phyloP scores from a whole-genome alignment of 2,888 invertebrate genomes.

The Cantharis rufa region DNA sequence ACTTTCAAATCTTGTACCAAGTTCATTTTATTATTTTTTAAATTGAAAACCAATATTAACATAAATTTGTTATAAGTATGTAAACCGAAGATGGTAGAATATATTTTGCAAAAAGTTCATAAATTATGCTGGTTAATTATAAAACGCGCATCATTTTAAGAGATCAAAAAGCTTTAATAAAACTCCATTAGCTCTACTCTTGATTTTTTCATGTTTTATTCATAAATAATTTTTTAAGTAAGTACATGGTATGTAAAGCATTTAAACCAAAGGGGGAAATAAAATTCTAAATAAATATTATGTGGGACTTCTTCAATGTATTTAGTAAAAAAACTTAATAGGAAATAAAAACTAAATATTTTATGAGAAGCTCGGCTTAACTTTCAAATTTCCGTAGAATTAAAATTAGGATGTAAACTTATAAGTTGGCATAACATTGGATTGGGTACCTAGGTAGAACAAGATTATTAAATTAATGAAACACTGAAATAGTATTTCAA shows the following conservation, averaged over 20 bases:
- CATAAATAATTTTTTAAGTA: conserved; percentile 3
- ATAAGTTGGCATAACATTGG: too few relatives aligned
- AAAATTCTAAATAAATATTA: background rate
- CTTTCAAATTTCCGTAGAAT: background rate
- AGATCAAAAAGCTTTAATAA: conserved; percentile 16
- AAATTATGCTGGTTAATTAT: conserved; percentile 11
- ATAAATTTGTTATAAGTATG: background rate
- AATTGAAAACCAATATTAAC: background rate
- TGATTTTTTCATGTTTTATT: conserved; percentile 21
- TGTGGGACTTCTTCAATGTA: background rate
- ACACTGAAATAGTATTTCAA: too few relatives aligned
- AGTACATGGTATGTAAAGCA: background rate
- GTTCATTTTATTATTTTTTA: background rate
- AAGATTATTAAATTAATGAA: too few relatives aligned
- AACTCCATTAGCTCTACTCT: conserved; percentile 17
- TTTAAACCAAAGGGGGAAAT: background rate
- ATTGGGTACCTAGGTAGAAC: too few relatives aligned
- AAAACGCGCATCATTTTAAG: conserved; percentile 4
- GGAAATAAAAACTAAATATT: background rate
- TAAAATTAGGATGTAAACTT: background rate
- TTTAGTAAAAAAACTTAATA: background rate
- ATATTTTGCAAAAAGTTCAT: background rate
- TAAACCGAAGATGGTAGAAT: background rate
- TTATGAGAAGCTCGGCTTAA: background rate
- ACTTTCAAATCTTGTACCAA: conserved; percentile 4